A percentile compares a stretch with the other conserved stretches of the same genome.
phyloP scores from a whole-genome alignment of 2,113 vertebrate species.

The Atrichornis clamosus region DNA sequence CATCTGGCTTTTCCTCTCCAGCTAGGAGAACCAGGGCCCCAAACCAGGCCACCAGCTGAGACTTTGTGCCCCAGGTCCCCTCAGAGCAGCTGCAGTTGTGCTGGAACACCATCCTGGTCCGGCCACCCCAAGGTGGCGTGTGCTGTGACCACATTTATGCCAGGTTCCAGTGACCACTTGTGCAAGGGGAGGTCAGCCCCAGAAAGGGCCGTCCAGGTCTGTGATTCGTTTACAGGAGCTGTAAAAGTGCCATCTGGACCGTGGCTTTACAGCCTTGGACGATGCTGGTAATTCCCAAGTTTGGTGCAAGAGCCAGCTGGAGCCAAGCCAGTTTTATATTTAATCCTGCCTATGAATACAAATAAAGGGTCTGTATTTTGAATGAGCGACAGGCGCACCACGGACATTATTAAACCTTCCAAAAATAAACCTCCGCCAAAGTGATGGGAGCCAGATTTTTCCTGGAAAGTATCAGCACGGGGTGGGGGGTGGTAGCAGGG shows the following conservation, averaged over 20 bases:
- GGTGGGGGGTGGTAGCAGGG: not conserved
- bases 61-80: not conserved
- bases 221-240: not conserved
- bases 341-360: constrained; percentile 61
- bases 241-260: not conserved
- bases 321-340: constrained; percentile 61
- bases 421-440: constrained; percentile 63
- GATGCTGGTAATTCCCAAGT: not conserved
- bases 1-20: not conserved
- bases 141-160: not conserved
- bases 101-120: accelerated
- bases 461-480: not conserved
- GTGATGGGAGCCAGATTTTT: constrained; percentile 38
- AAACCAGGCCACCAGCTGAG: not conserved
- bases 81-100: not conserved
- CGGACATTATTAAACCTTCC: constrained; percentile 50
- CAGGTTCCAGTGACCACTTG: not conserved
- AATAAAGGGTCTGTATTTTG: constrained; percentile 55
- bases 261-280: not conserved
- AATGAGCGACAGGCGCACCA: constrained; percentile 8
- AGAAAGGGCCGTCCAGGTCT: not conserved
- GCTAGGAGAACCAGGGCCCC: not conserved
- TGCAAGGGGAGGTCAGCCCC: not conserved
- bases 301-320: constrained; percentile 31
- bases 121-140: accelerated